These are phyloP conservation scores for Plebejus melissa DNA, from an alignment of 2,888 invertebrate genomes.

Conservation along the genomic window DNA sequence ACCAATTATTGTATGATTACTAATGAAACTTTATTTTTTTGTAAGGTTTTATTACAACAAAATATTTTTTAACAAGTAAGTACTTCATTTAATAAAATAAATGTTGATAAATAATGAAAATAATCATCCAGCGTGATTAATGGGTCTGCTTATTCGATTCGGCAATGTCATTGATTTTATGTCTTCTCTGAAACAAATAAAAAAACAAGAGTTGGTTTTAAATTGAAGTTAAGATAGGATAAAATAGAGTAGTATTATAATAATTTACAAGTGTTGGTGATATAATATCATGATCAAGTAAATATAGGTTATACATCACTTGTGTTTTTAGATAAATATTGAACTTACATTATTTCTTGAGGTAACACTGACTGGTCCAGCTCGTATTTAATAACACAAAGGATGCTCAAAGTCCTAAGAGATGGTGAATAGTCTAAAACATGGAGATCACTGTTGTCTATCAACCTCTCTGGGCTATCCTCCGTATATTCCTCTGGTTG, in stretches of 20 bases:
- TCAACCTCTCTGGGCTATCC: slow-evolving; percentile 71
- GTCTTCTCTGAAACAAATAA: slow-evolving; percentile 76
- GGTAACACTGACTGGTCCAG: slow-evolving; percentile 83
- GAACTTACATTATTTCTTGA: slow-evolving; percentile 79
- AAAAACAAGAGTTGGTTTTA: no score
- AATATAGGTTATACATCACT: no score
- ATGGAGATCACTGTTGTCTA: slow-evolving; percentile 91
- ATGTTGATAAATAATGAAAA: slow-evolving; percentile 5
- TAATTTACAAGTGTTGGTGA: no score
- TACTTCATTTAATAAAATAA: not conserved
- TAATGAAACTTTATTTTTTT: slow-evolving; percentile 8
- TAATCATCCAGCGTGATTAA: slow-evolving; percentile 58
- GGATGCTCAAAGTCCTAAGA: slow-evolving; percentile 85
- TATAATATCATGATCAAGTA: no score
- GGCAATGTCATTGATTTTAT: slow-evolving; percentile 84
- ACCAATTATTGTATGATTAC: not conserved
- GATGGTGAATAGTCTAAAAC: slow-evolving; percentile 88
- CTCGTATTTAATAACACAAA: slow-evolving; percentile 81
- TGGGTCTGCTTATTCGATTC: slow-evolving; percentile 81
- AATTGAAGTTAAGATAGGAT: no score
- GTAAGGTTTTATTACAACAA: slow-evolving; percentile 10
- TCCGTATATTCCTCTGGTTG: not conserved
- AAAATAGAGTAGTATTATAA: no score
- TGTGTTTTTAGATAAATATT: not conserved
- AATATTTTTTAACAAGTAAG: not conserved